Conservation (phyloP, 2,797 vertebrate genomes). For the Kryptolebias ocellatus region DNA sequence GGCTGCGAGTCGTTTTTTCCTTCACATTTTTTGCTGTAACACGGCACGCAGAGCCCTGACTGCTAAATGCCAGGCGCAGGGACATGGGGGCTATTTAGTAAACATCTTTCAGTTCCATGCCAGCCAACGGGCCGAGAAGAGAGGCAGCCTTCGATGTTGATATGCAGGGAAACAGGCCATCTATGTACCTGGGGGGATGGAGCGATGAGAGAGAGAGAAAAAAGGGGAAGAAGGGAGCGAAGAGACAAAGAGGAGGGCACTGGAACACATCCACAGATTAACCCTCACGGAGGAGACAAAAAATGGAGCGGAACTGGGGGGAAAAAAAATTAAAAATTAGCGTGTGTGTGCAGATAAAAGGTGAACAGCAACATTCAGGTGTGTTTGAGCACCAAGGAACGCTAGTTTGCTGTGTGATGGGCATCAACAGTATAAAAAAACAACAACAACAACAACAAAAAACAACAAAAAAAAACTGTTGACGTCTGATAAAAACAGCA, state of each 20-base stretch:
- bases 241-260: conserved; percentile 70
- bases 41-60: conserved; percentile 64
- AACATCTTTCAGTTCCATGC: conserved; percentile 72
- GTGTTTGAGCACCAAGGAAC: conserved; percentile 42
- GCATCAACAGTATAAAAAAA: conserved; percentile 35
- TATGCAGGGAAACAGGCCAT: conserved; percentile 70
- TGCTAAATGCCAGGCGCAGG: conserved; percentile 68
- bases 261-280: conserved; percentile 80
- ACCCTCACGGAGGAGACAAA: conserved; percentile 77
- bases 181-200: conserved; percentile 66
- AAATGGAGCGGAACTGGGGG: conserved; percentile 76
- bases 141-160: conserved; percentile 57
- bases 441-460: conserved; percentile 5
- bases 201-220: conserved; percentile 66
- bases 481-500: too few species aligned
- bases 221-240: conserved; percentile 28
- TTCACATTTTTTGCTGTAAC: conserved; percentile 49
- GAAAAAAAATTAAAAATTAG: conserved; percentile 4
- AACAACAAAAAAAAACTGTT: conserved; percentile 9
- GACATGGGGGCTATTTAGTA: conserved; percentile 76
- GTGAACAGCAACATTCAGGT: conserved; percentile 47
- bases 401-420: conserved; percentile 36
- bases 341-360: conserved; percentile 20
- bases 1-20: conserved; percentile 43
- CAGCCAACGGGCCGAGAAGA: conserved; percentile 55